Evolutionary conservation across 2,797 vertebrate genomes (phyloP).

Genomic region (Xenentodon cancila): DNA sequence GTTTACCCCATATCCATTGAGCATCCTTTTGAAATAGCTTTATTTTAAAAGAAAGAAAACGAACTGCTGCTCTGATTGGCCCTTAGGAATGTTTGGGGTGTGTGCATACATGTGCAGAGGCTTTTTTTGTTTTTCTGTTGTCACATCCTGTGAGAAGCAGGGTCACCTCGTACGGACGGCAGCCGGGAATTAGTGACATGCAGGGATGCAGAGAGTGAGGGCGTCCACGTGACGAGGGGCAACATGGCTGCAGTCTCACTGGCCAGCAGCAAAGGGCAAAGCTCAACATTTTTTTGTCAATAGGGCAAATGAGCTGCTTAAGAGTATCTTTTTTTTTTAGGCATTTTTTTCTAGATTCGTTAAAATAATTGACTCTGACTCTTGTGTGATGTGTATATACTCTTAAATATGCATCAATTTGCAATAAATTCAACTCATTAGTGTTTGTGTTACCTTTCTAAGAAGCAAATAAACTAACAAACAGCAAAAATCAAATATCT

Average conservation of each 20-base stretch:
- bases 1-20: not conserved
- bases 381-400: too few relatives aligned
- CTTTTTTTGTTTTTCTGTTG: slow-evolving; percentile 13
- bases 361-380: too few relatives aligned
- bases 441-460: too few relatives aligned
- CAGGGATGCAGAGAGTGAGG: slow-evolving; percentile 28
- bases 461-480: too few relatives aligned
- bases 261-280: slow-evolving; percentile 43
- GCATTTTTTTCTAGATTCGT: too few relatives aligned
- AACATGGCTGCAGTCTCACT: slow-evolving; percentile 39
- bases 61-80: slow-evolving; percentile 22
- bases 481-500: too few relatives aligned
- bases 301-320: slow-evolving; percentile 52
- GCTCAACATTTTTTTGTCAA: slow-evolving; percentile 49
- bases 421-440: too few relatives aligned
- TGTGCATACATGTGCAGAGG: not conserved
- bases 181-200: slow-evolving; percentile 50
- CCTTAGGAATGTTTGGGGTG: slow-evolving; percentile 18
- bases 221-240: slow-evolving; percentile 38
- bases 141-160: slow-evolving; percentile 41
- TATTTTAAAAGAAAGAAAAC: slow-evolving; percentile 22
- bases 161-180: slow-evolving; percentile 50
- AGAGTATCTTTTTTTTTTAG: too few relatives aligned
- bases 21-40: slow-evolving; percentile 8
- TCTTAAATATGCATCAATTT: too few relatives aligned